Conservation (phyloP, 2,113 vertebrate genomes). For the Sapayoa aenigma region DNA sequence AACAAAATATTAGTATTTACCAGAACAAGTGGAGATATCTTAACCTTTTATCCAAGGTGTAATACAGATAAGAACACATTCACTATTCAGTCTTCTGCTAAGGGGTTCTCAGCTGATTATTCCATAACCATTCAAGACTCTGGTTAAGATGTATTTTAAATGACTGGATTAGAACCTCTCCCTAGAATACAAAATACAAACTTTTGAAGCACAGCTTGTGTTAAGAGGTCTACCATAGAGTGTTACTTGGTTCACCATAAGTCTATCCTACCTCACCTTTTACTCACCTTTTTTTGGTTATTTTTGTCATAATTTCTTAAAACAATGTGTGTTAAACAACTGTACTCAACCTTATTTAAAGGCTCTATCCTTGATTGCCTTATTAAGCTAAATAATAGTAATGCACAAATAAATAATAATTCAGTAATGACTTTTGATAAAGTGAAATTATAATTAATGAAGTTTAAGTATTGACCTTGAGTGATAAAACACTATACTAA, state of each 20-base stretch:
- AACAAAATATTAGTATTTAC: neutral
- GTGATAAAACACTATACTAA: neutral
- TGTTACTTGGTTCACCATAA: neutral
- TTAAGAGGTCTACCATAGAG: neutral
- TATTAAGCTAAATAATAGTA: neutral
- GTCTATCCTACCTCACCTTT: neutral
- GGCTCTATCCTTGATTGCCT: neutral
- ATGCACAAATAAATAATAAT: slow-evolving; percentile 21
- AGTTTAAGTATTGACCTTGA: slow-evolving; percentile 11
- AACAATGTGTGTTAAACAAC: neutral
- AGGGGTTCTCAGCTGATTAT: neutral
- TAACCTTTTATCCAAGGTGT: neutral
- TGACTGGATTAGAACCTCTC: neutral
- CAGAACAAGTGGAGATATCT: neutral
- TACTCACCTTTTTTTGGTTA: neutral
- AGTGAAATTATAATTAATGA: slow-evolving; percentile 29
- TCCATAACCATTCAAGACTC: neutral
- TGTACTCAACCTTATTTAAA: neutral
- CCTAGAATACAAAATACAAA: neutral
- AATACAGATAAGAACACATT: neutral
- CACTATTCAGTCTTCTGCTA: neutral
- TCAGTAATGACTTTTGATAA: neutral
- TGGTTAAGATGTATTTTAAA: neutral
- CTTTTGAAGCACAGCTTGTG: neutral
- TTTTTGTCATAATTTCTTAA: neutral